Percentiles rank a stretch among this genome's conserved stretches.
Conservation (phyloP, 2,113 vertebrate species). For the Cynocephalus volans region DNA sequence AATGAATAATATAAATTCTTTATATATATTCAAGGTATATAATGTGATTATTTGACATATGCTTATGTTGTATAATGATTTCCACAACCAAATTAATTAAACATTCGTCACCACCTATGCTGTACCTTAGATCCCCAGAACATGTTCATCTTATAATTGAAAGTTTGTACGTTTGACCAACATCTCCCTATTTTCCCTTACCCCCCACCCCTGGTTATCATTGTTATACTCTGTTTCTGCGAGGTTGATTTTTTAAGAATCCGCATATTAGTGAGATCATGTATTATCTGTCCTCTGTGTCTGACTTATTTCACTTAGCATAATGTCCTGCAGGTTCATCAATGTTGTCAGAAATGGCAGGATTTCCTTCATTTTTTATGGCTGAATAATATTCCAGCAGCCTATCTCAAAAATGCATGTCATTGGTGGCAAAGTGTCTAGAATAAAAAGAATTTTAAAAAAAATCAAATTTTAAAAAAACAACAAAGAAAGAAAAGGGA, state of each 20-base stretch:
- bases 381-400: background rate
- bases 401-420: background rate
- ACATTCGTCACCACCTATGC: background rate
- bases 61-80: background rate
- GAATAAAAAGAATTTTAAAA: background rate
- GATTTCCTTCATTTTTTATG: background rate
- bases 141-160: background rate
- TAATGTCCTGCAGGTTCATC: background rate
- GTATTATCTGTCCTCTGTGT: background rate
- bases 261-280: background rate
- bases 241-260: background rate
- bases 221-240: background rate
- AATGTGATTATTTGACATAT: background rate
- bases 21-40: background rate
- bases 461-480: background rate
- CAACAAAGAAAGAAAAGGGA: background rate
- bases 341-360: background rate
- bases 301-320: background rate
- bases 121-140: background rate
- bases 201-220: fast-evolving
- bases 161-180: background rate
- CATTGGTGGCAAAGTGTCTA: background rate
- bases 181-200: background rate
- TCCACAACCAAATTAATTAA: background rate
- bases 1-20: background rate